Conservation (phyloP, 2,888 invertebrate genomes). For the Drosophila merina region DNA sequence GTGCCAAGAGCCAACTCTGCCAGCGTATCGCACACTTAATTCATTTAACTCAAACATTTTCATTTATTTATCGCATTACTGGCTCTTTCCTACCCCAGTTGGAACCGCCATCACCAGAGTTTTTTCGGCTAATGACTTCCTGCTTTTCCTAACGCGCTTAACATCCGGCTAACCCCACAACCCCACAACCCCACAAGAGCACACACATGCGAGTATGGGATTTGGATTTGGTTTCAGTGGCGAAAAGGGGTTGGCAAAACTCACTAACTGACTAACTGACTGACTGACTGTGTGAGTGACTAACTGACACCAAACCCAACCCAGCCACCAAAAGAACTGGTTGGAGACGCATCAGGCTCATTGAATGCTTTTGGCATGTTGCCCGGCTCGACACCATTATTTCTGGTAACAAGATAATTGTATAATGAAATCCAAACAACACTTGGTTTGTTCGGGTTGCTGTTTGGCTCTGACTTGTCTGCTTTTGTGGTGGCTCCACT, state of each 20-base stretch:
- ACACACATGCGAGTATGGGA: slow-evolving; percentile 19
- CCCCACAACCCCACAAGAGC: slow-evolving; percentile 11
- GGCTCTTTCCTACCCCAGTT: slow-evolving; percentile 35
- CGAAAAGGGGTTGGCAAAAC: slow-evolving; percentile 11
- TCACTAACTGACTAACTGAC: slow-evolving; percentile 6
- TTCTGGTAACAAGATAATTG: slow-evolving; percentile 81
- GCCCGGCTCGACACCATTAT: slow-evolving; percentile 79
- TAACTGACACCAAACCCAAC: not conserved
- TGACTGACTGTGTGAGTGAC: slow-evolving; percentile 29
- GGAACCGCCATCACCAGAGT: slow-evolving; percentile 39
- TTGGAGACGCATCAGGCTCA: slow-evolving; percentile 52
- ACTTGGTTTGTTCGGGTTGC: slow-evolving; percentile 50
- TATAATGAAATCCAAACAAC: slow-evolving; percentile 81
- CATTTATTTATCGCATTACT: slow-evolving; percentile 78
- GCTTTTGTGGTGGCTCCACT: slow-evolving; percentile 45
- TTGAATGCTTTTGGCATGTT: slow-evolving; percentile 80
- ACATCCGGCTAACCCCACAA: slow-evolving; percentile 54
- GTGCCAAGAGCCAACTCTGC: slow-evolving; percentile 17
- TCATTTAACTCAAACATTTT: slow-evolving; percentile 80
- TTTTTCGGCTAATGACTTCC: slow-evolving; percentile 74
- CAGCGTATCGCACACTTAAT: slow-evolving; percentile 73
- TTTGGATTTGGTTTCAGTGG: slow-evolving; percentile 2
- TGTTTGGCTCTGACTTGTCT: slow-evolving; percentile 9
- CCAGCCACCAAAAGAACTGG: slow-evolving; percentile 18
- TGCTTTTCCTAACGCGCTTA: slow-evolving; percentile 69